Conservation (phyloP, 1,140 invertebrate species). For the Caenorhabditis inopinata region DNA sequence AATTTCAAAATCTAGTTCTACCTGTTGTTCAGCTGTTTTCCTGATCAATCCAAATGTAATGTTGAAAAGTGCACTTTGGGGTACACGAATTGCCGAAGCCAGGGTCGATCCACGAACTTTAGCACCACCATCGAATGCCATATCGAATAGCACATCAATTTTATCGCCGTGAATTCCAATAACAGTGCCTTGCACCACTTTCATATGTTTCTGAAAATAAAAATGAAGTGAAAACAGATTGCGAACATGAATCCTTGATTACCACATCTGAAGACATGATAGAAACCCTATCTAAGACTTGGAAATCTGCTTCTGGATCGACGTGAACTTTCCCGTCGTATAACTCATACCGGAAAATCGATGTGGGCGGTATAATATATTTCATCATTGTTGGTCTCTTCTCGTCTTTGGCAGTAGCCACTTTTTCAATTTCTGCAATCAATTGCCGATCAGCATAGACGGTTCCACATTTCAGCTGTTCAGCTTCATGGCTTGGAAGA, state of each 20-base stretch:
- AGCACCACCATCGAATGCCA: conserved; percentile 27
- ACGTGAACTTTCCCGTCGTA: conserved; percentile 68
- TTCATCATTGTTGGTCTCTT: background rate
- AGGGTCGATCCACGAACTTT: conserved; percentile 15
- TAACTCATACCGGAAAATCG: conserved; percentile 36
- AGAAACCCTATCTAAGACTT: conserved; percentile 81
- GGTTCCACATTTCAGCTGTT: conserved; percentile 73
- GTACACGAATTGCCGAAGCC: background rate
- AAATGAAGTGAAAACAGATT: too few relatives aligned
- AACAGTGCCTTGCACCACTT: conserved; percentile 32
- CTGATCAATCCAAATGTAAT: conserved; percentile 37
- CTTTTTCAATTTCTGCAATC: conserved; percentile 68
- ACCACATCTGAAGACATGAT: background rate
- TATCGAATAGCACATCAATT: conserved; percentile 47
- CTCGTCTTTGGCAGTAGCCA: conserved; percentile 35
- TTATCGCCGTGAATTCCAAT: conserved; percentile 40
- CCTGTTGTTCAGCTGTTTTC: background rate
- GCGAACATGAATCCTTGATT: too few relatives aligned
- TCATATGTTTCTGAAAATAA: background rate
- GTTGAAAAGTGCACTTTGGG: conserved; percentile 10
- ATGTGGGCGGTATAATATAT: background rate
- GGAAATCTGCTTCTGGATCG: conserved; percentile 73
- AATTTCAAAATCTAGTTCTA: background rate
- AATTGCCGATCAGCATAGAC: conserved; percentile 68
- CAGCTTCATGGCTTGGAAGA: conserved; percentile 72